Base-by-base conservation (phyloP, 64 coral and sea anemone species). In the Platygyra sinensis region DNA sequence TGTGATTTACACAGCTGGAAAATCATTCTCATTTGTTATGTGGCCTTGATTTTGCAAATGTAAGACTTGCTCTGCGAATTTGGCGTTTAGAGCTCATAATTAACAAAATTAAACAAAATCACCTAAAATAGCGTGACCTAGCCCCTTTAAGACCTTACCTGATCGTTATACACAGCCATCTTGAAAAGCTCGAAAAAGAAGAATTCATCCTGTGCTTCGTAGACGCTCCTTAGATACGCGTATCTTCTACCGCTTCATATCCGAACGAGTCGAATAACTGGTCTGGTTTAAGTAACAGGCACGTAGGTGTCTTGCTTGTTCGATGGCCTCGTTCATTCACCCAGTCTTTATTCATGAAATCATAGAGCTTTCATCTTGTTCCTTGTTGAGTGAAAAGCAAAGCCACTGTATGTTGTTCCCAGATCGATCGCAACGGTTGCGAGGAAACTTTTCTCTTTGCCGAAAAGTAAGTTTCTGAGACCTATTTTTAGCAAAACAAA, bases 361-460 rank as follows among this genome's bases (percentile, higher is more conserved):
- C 29, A 46, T 46, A 46, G 60, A 42, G 28, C 39, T 60, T 67
- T 85, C 60, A 3, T 30, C 33, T 85, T 67, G 60, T 19, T 85
- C 25, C n/a, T 64, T 62, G 30, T 71, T 64, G 62, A 85, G 42
- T 12, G 60, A 46, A 67, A 85, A 28, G 82, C 82, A 38, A 85
- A 85, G 10, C 82, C 82, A 36, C 82, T 85, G 82, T 64, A 85
- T 9, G 62, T 67, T 17, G 82, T 67, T 18, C 82, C 82, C 18
- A 85, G 69, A 85, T 85, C 82, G 57, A 85, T 85, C 17, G 82
- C 82, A 85, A 85, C 82, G 7, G 69, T 67, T 42, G 82, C 82
- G 24, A 85, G 17, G 11, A 24, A 67, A 24, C 8, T 16, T 24
- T 67, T 67, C 24, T 67, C 24, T 20, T 3, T 67, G 19, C 63